Conservation (phyloP, 2,888 invertebrate genomes). For the Drosophila macrospina region DNA sequence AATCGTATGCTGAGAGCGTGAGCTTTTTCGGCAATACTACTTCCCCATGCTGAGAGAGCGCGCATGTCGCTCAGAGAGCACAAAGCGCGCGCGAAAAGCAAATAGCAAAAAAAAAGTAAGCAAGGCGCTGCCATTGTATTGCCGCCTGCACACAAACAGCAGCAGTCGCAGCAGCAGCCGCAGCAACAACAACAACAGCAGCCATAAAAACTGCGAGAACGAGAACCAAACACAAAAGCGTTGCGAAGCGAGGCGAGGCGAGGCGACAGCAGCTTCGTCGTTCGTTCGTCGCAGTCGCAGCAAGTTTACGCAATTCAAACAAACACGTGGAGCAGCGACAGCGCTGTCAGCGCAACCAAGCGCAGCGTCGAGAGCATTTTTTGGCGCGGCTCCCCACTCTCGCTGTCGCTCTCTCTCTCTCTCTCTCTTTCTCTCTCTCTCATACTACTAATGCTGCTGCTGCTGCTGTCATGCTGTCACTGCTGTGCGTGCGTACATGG, state of each 20-base stretch:
- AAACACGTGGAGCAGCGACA: constrained; percentile 78
- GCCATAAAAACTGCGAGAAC: constrained; percentile 45
- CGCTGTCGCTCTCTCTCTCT: constrained; percentile 6
- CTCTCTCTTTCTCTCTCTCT: constrained; percentile 11
- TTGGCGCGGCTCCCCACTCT: constrained; percentile 47
- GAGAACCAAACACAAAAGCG: constrained; percentile 40
- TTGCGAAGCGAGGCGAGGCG: not conserved
- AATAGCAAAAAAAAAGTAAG: constrained; percentile 32
- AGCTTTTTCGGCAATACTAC: constrained; percentile 16
- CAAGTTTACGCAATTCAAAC: constrained; percentile 76
- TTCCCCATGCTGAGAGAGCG: constrained; percentile 23
- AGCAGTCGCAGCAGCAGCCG: constrained; percentile 8
- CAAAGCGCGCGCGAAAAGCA: constrained; percentile 44
- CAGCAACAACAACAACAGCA: constrained; percentile 8
- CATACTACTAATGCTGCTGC: too few species aligned
- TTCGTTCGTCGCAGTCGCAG: constrained; percentile 37
- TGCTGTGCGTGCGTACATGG: constrained; percentile 28
- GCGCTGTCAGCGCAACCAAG: constrained; percentile 47
- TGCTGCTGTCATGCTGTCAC: not conserved
- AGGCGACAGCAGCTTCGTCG: constrained; percentile 10
- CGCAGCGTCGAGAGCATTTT: constrained; percentile 48
- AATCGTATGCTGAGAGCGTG: constrained; percentile 17
- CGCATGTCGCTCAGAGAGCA: constrained; percentile 51
- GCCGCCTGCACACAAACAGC: constrained; percentile 50
- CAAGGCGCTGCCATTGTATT: constrained; percentile 45